A percentile compares a stretch with the other conserved stretches of the same genome.
These are phyloP conservation scores for Amphipyra tragopoginis DNA, from an alignment of 2,888 invertebrate genomes.

Conservation along the genomic window DNA sequence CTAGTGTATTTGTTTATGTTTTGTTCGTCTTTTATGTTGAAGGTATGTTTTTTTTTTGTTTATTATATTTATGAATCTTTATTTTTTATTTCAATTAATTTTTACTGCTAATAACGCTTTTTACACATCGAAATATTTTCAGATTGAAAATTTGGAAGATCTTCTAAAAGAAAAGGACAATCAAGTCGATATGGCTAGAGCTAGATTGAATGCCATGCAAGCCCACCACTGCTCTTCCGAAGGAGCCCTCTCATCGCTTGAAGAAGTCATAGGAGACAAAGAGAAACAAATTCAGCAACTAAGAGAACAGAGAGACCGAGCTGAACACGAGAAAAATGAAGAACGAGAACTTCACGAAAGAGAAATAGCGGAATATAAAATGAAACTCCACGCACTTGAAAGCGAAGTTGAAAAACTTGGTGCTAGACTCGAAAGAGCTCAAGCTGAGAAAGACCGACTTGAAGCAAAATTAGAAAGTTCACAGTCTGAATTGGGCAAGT, in stretches of 20 bases:
- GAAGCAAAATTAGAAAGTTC: conserved; percentile 97
- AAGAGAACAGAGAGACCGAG: conserved; percentile 97
- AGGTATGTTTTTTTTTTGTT: conserved; percentile 66
- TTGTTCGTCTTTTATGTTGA: conserved; percentile 53
- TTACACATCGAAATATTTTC: conserved; percentile 64
- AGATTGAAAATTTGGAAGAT: conserved; percentile 99
- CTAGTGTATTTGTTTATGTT: conserved; percentile 50
- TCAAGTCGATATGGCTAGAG: conserved; percentile 98
- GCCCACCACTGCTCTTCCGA: conserved; percentile 98
- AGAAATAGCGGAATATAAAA: conserved; percentile 98
- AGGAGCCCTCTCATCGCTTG: conserved; percentile 97
- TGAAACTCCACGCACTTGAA: conserved; percentile 97
- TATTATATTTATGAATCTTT: conserved; percentile 39
- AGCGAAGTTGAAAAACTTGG: conserved; percentile 97
- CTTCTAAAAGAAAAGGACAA: conserved; percentile 99
- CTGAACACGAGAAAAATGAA: conserved; percentile 98
- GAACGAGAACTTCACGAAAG: conserved; percentile 98
- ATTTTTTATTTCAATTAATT: conserved; percentile 18
- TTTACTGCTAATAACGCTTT: conserved; percentile 2
- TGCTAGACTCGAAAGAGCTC: conserved; percentile 96
- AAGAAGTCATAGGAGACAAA: conserved; percentile 98
- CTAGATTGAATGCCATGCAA: conserved; percentile 97
- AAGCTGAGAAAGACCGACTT: conserved; percentile 96
- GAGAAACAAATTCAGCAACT: conserved; percentile 99
- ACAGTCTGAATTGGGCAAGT: conserved; percentile 97